Base-by-base conservation (phyloP, 2,113 vertebrate genomes). In the Ptilorrhoa leucosticta region DNA sequence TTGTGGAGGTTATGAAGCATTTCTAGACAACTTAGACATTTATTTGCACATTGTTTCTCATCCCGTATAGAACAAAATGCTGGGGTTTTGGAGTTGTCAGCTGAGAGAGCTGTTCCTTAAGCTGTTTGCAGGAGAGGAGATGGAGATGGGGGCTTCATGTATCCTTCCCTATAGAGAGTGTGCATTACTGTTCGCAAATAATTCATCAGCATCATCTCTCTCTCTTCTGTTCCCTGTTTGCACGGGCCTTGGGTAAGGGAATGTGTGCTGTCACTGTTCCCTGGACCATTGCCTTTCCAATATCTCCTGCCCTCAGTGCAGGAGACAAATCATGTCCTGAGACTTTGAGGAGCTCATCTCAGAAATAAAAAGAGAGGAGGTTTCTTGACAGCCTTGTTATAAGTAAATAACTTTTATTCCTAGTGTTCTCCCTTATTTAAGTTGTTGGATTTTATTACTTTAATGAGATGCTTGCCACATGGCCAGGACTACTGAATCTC, bases 141-240 rank as follows among this genome's bases (percentile, higher is more conserved):
- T 5, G 28, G 44, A 51, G 50, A 23, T 19, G 50, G n/a, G 53
- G 66, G 9, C 8, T 89, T 65, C 30, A 11, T 9, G 3, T 2
- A 7, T 18, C 30, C 63, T 15, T 2, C 26, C 13, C 28, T 26
- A 1, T 2, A 5, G 1, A 28, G 18, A 33, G 10, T 3, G 37
- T 77, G 22, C 0, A 0, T 50, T 54, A 11, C 18, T 28, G 10
- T 10, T 64, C 23, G 45, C 37, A 17, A 56, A 31, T 30, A 23
- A 82, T 9, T 63, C 17, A 70, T 54, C 57, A 44, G 48, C 20
- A 61, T 21, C 37, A 5, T 6, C 22, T 57, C 31, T 45, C 50
- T 22, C 9, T 66, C 33, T 19, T 5, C 2, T 10, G 20, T 15
- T 54, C 40, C 47, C 37, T 39, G 17, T 47, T 54, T 71, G 48